phyloP scores from a whole-genome alignment of 2,113 vertebrate species.

The Propithecus coquereli region DNA sequence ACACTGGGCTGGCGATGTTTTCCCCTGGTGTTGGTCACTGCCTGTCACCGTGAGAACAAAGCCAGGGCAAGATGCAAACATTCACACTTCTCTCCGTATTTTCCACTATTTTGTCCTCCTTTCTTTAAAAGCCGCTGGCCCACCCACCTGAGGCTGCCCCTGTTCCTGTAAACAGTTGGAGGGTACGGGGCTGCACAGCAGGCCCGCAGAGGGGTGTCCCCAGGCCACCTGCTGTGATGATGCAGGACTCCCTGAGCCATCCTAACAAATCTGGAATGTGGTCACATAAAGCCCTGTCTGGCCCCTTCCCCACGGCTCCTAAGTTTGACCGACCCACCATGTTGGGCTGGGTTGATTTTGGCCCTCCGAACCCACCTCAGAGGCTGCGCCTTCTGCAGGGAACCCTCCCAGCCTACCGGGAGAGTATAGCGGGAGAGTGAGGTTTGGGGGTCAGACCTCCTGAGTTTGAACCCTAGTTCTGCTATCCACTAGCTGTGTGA shows the following conservation, averaged over 20 bases:
- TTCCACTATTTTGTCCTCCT: not conserved
- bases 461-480: not conserved
- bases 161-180: not conserved
- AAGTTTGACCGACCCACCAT: not conserved
- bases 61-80: not conserved
- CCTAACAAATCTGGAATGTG: not conserved
- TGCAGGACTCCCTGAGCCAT: not conserved
- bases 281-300: not conserved
- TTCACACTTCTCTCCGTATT: not conserved
- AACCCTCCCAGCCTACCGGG: not conserved
- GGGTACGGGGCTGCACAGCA: rapidly evolving
- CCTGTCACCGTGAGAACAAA: not conserved
- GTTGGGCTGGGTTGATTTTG: too few species aligned
- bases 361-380: too few species aligned
- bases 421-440: not conserved
- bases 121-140: not conserved
- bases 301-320: not conserved
- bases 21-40: not conserved
- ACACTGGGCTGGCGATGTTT: too few species aligned
- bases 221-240: rapidly evolving
- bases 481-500: not conserved
- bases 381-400: not conserved
- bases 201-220: not conserved
- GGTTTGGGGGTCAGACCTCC: not conserved
- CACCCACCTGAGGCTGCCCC: not conserved